Base-by-base conservation (phyloP, 2,888 invertebrate genomes). In the Adelognathus sp. region DNA sequence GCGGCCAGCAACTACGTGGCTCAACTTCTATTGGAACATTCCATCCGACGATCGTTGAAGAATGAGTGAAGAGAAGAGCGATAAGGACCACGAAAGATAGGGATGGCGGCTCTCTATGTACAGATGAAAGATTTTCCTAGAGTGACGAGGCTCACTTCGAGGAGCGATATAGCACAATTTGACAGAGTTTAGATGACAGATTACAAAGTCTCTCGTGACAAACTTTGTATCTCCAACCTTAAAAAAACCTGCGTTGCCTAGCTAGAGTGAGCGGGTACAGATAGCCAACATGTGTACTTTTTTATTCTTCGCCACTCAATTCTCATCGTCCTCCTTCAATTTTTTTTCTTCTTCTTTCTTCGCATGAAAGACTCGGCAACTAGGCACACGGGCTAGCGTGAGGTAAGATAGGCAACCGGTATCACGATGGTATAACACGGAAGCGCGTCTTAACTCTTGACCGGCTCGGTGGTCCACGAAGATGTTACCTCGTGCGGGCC, bases 381-480 rank as follows among this genome's bases (percentile, higher is more conserved):
- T 75, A 79, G 71, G 71, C 54, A 66, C 27, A 64, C 44, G 60
- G 60, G 50, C 58, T 56, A 56, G 60, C 61, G 29, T 60, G 46
- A 66, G 74, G 60, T 71, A 39, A 71, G 75, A 72, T 79, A 67
- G 70, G 75, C 21, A 41, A 50, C 50, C 67, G 63, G 56, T 76
- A 79, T 79, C 79, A 79, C 69, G 79, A 79, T 79, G 63, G 75
- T 52, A 72, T 76, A 79, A 79, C 75, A 66, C 75, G 75, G 79
- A 79, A 72, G 67, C 75, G 79, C 31, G 75, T 79, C 79, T 79
- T 72, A 76, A 79, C 72, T 79, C 79, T 75, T 76, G 75, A 79
- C 79, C 75, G 72, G 67, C 24, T 46, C 33, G 21, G 41, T 71
- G 56, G 31, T 61, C 21, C 71, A 63, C 29, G 63, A 60, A 58